Evolutionary conservation across 2,888 invertebrate genomes (phyloP), one percentile per base, ranked within the genome.

Genomic region (Hemistola chrysoprasaria): DNA sequence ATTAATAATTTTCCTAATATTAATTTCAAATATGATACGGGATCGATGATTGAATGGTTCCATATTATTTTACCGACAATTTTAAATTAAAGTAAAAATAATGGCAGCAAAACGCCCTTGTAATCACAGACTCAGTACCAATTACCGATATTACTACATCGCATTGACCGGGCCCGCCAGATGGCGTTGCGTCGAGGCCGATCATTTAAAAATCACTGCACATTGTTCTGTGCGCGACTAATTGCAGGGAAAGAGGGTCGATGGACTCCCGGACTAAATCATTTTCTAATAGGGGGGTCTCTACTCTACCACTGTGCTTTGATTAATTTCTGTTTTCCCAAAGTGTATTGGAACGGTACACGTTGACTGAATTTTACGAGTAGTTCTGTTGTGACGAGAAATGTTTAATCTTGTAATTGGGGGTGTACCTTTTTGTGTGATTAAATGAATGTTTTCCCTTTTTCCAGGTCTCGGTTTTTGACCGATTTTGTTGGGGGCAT

Each of bases 201-300:
- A 84, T 81, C 80, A 80, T 86, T 85, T 82, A 86, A 90, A 87
- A 90, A 88, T 90, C 88, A 86, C 88, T 79, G 87, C 82, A 75
- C 81, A 88, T 89, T 88, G 88, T 89, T 87, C 87, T 70, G 73
- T 69, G 71, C 74, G 75, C 75, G 81, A 84, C 87, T 90, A 90
- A 90, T 90, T 90, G 90, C 80, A 85, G 82, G 73, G 79, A 84
- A 87, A 84, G 82, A 78, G 81, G 89, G 85, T 76, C 81, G 72
- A 77, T 72, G 75, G 79, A 78, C 80, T 68, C 71, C 59, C 25
- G 29, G 73, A 80, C 76, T 78, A 79, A 85, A 85, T 85, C 72
- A 84, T 82, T 85, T 72, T 78, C 78, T 83, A 84, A 85, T 83
- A 71, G 63, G 78, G 81, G 71, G 62, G 52, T 34, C 38, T 31